Evolutionary conservation across 2,797 vertebrate genomes (phyloP).

Genomic region (Chaetophractus vellerosus): DNA sequence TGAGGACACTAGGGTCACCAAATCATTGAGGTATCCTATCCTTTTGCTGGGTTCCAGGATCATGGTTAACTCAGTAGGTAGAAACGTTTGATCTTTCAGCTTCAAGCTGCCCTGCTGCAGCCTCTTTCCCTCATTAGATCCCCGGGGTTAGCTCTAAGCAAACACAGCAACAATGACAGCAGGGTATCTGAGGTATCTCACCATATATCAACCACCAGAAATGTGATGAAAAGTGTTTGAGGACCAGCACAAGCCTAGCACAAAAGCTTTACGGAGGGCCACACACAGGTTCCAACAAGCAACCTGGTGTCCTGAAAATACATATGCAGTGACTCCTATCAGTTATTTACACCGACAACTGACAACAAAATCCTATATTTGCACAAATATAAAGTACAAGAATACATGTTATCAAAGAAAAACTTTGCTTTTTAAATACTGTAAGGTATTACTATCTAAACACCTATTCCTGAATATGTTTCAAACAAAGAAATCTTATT

Average conservation of each 20-base stretch:
- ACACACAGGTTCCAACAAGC: background rate
- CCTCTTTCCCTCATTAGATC: slow-evolving; percentile 54
- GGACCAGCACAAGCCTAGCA: background rate
- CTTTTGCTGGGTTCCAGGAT: slow-evolving; percentile 26
- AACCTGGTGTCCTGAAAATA: background rate
- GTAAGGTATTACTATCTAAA: slow-evolving; percentile 41
- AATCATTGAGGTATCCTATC: background rate
- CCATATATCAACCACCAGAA: background rate
- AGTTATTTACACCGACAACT: background rate
- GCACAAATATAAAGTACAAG: slow-evolving; percentile 10
- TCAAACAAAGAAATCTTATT: slow-evolving; percentile 51
- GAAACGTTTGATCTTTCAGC: background rate
- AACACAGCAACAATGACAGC: slow-evolving; percentile 23
- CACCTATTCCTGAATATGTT: background rate
- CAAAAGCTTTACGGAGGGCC: slow-evolving; percentile 3
- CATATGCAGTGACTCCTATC: background rate
- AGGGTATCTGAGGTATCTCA: background rate
- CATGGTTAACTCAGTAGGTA: slow-evolving; percentile 7
- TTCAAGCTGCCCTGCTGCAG: slow-evolving; percentile 47
- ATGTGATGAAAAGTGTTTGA: background rate
- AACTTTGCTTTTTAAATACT: slow-evolving; percentile 15
- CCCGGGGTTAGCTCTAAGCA: slow-evolving; percentile 44
- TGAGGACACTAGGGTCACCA: background rate
- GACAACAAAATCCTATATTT: background rate
- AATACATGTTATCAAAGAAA: slow-evolving; percentile 37